Evolutionary conservation across 2,797 vertebrate species (phyloP).

Genomic region (Pipistrellus nathusii): DNA sequence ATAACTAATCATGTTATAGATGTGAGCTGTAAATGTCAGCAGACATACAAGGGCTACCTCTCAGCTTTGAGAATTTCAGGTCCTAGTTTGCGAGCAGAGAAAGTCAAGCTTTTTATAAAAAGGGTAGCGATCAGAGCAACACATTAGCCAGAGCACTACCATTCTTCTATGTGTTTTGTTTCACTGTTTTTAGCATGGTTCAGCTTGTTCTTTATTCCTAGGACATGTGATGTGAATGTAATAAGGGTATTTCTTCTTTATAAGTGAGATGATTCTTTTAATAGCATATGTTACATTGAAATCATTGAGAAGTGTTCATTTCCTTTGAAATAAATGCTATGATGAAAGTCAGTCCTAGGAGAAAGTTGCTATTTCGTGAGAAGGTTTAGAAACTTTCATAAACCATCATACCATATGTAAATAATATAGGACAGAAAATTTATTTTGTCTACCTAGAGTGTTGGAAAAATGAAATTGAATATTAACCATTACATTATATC

Average conservation of each 20-base stretch:
- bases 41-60: background rate
- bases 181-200: background rate
- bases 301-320: constrained; percentile 27
- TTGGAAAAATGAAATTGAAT: constrained; percentile 24
- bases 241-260: background rate
- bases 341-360: constrained; percentile 51
- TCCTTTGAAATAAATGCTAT: constrained; percentile 33
- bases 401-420: background rate
- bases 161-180: background rate
- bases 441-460: background rate
- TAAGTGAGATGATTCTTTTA: background rate
- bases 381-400: constrained; percentile 56
- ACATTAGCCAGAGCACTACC: background rate
- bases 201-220: background rate
- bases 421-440: background rate
- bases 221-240: background rate
- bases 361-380: constrained; percentile 8
- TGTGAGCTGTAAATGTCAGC: background rate
- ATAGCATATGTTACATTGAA: constrained; percentile 1
- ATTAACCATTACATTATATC: background rate
- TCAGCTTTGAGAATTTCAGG: constrained; percentile 33
- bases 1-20: background rate
- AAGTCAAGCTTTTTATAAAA: constrained; percentile 24
- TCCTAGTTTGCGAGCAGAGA: constrained; percentile 27
- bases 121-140: background rate